Evolutionary conservation across 2,113 vertebrate species (phyloP).

Genomic region (Desmodus rotundus): DNA sequence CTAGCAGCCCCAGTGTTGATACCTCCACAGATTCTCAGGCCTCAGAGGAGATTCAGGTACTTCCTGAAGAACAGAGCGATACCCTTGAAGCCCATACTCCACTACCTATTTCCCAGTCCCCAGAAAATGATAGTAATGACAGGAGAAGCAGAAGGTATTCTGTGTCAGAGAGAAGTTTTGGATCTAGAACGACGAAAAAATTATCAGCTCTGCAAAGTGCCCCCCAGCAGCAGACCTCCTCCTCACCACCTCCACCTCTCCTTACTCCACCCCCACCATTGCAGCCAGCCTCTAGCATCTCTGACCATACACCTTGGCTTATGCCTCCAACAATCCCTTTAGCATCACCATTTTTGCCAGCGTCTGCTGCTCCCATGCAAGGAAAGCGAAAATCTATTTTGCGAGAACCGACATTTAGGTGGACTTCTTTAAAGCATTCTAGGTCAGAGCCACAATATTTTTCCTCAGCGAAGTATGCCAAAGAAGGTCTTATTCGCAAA

Average conservation of each 20-base stretch:
- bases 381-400: slow-evolving; percentile 96
- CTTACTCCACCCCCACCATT: slow-evolving; percentile 88
- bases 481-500: slow-evolving; percentile 98
- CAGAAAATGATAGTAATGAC: slow-evolving; percentile 79
- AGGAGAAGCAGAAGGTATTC: slow-evolving; percentile 88
- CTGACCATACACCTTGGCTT: slow-evolving; percentile 93
- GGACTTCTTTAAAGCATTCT: slow-evolving; percentile 92
- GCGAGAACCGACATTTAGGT: slow-evolving; percentile 94
- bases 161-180: slow-evolving; percentile 79
- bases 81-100: slow-evolving; percentile 85
- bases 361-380: slow-evolving; percentile 85
- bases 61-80: slow-evolving; percentile 87
- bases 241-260: slow-evolving; percentile 93
- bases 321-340: slow-evolving; percentile 90
- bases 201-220: slow-evolving; percentile 83
- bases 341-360: slow-evolving; percentile 87
- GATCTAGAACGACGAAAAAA: slow-evolving; percentile 88
- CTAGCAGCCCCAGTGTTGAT: slow-evolving; percentile 95
- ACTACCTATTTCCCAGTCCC: slow-evolving; percentile 86
- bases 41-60: slow-evolving; percentile 91
- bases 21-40: slow-evolving; percentile 97
- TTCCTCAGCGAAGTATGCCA: slow-evolving; percentile 98
- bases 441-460: slow-evolving; percentile 93
- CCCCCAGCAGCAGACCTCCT: slow-evolving; percentile 89
- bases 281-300: slow-evolving; percentile 83